Evolutionary conservation across 1,140 invertebrate genomes (phyloP), one percentile per base, ranked within the genome.

Genomic region (Ctenoplectra terminalis): DNA sequence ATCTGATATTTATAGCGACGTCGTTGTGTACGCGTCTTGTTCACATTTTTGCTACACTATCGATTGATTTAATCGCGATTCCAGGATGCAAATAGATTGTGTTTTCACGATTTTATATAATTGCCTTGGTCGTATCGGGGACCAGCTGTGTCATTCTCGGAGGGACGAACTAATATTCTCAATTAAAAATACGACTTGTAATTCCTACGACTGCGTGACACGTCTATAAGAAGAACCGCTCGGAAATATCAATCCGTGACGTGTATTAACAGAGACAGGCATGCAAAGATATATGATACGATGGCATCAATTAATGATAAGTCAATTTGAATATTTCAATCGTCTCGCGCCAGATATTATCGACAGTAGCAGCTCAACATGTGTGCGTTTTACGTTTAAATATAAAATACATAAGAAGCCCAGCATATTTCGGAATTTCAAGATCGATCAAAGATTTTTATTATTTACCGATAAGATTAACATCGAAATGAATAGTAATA

Each of bases 151-250:
- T 48, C 66, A 48, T 70, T 58, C 64, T 48, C 37, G 4, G 0
- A 64, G 43, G 46, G 46, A 7, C 17, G 50, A 56, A 23, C 15
- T 17, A 15, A 60, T 48, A 61, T 26, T 15, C n/a, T 37, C 17
- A 60, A 61, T 79, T 71, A 50, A 61, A 71, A 46, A 37, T 54
- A 37, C 52, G n/a, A 13, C 17, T 26, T 13, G 6, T 48, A 71
- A 72, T 79, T 71, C 34, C 3, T 31, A 26, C 26, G 52, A 9
- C 43, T 71, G 31, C 76, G 54, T 50, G 76, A 60, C 66, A 9
- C 9, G 58, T 75, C 60, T 66, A 43, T 54, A 76, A 52, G 48
- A 29, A 40, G 52, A 37, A 50, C 2, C 37, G 11, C 17, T 37
- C 1, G 13, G 0, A 29, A 70, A 70, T 58, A 29, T 4, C 26